Percentiles rank a stretch among this genome's conserved stretches.
Evolutionary conservation across 2,888 invertebrate species (phyloP).

Genomic region (Drosophila differens): DNA sequence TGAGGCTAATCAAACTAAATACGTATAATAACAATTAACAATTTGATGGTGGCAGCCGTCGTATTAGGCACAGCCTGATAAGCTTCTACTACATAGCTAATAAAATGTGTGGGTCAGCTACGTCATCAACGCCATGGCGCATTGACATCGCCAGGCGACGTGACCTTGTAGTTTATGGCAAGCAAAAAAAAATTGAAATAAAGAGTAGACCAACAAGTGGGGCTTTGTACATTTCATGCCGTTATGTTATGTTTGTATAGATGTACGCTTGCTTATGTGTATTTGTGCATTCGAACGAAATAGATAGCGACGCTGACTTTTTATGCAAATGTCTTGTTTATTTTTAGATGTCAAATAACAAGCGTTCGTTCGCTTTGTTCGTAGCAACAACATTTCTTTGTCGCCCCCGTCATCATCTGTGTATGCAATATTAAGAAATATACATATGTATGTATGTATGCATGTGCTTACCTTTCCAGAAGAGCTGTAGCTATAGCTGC

Average conservation of each 20-base stretch:
- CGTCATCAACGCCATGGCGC: conserved; percentile 36
- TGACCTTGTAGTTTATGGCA: conserved; percentile 63
- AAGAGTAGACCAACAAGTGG: conserved; percentile 69
- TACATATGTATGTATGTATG: neutral
- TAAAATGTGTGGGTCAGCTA: conserved; percentile 15
- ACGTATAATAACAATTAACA: conserved; percentile 34
- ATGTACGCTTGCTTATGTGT: neutral
- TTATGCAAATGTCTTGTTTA: conserved; percentile 65
- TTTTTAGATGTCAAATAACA: conserved; percentile 58
- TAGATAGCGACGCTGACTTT: conserved; percentile 10
- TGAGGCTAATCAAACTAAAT: conserved; percentile 30
- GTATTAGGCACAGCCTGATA: conserved; percentile 38
- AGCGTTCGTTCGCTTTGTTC: conserved; percentile 33
- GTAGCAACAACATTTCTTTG: conserved; percentile 13
- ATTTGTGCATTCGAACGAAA: conserved; percentile 19
- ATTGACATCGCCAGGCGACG: conserved; percentile 43
- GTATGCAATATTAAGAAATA: neutral
- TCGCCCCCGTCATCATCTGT: conserved; percentile 15
- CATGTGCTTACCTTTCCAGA: conserved; percentile 50
- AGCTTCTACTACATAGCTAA: conserved; percentile 16
- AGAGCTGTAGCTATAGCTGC: conserved; percentile 32
- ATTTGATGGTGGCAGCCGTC: conserved; percentile 9
- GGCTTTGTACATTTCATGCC: conserved; percentile 7
- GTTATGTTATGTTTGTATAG: neutral
- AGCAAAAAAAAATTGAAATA: neutral